A percentile compares a stretch with the other conserved stretches of the same genome.
phyloP scores from a whole-genome alignment of 64 coral and sea anemone genomes.

The Montipora capricornis region DNA sequence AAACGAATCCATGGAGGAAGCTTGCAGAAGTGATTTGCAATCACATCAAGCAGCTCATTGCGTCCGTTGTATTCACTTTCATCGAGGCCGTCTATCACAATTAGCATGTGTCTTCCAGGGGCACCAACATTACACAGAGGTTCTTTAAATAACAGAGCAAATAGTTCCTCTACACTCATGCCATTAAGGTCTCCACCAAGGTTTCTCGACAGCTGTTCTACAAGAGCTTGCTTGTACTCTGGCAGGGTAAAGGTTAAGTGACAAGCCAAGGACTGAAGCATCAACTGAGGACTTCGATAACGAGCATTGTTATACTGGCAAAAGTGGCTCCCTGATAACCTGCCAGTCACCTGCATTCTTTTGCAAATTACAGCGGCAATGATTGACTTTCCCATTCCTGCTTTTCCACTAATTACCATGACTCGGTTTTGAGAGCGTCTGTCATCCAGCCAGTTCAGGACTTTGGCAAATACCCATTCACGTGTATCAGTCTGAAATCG shows the following conservation, averaged over 20 bases:
- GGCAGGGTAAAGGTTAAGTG: conserved; percentile 46
- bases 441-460: conserved; percentile 18
- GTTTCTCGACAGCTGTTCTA: conserved; percentile 55
- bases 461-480: conserved; percentile 31
- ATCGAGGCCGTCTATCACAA: conserved; percentile 58
- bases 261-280: conserved; percentile 70
- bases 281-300: conserved; percentile 52
- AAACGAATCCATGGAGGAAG: conserved; percentile 41
- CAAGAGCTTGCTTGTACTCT: conserved; percentile 34
- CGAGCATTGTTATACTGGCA: conserved; percentile 64
- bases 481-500: conserved; percentile 30
- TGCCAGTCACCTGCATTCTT: conserved; percentile 11
- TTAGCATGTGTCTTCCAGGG: not conserved
- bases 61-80: conserved; percentile 41
- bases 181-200: conserved; percentile 10
- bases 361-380: conserved; percentile 54
- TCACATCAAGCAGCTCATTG: conserved; percentile 20
- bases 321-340: conserved; percentile 72
- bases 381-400: conserved; percentile 77
- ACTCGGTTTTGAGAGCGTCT: conserved; percentile 22
- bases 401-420: conserved; percentile 48
- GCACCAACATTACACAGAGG: conserved; percentile 6
- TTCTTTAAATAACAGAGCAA: conserved; percentile 55
- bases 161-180: conserved; percentile 59
- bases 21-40: conserved; percentile 11